Percentiles rank a stretch among this genome's conserved stretches.
Evolutionary conservation across 2,113 vertebrate genomes (phyloP).

Genomic region (Pithys albifrons): DNA sequence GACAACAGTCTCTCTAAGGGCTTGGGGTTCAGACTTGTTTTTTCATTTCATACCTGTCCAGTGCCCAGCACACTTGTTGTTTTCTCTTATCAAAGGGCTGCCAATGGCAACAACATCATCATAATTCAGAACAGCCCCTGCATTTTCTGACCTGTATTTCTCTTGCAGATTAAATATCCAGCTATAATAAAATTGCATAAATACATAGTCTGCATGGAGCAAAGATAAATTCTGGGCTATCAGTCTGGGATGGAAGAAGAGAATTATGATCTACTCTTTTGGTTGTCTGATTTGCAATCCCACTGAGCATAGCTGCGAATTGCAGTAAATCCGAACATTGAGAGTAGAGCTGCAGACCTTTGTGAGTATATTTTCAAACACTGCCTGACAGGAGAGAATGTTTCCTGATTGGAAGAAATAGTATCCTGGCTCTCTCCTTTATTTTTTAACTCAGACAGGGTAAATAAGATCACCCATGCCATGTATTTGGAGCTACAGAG

Average conservation of each 20-base stretch:
- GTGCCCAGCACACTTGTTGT: not conserved
- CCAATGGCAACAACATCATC: not conserved
- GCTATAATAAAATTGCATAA: not conserved
- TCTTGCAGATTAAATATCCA: not conserved
- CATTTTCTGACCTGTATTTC: not conserved
- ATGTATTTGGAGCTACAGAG: not conserved
- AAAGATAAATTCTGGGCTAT: not conserved
- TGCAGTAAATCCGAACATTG: not conserved
- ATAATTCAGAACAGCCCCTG: not conserved
- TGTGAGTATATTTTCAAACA: not conserved
- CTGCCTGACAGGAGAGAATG: not conserved
- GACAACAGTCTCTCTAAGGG: not conserved
- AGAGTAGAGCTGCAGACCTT: not conserved
- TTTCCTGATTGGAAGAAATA: not conserved
- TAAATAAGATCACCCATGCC: not conserved
- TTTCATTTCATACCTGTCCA: not conserved
- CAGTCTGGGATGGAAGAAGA: not conserved
- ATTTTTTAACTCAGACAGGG: not conserved
- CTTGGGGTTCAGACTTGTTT: not conserved
- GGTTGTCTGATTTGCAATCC: not conserved
- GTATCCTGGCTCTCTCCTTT: not conserved
- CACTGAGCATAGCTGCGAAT: not conserved
- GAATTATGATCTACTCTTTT: not conserved
- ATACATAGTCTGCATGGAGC: not conserved
- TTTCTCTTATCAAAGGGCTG: not conserved